Base-by-base conservation (phyloP, 2,888 invertebrate species). In the Helicoverpa assulta region DNA sequence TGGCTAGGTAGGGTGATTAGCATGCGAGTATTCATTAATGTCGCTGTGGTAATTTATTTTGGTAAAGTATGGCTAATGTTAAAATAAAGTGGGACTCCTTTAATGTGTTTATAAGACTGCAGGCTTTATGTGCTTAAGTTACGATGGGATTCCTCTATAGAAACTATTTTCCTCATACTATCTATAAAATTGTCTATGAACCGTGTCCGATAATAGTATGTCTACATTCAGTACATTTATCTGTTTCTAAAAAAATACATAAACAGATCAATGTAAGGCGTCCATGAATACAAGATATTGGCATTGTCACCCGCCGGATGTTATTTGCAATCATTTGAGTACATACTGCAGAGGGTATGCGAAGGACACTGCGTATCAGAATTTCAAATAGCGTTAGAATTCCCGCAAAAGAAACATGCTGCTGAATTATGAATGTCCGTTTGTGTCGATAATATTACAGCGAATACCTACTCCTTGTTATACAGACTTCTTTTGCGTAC, bases 301-400 rank as follows among this genome's bases (percentile, higher is more conserved):
- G 29, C 58, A 16, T 62, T 72, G 76, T 70, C 73, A 54, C 64
- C 84, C 86, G 88, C 91, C 93, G 93, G 93, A 93, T 93, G 92
- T 93, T 87, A 80, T 89, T 91, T 88, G 87, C 88, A 84, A 87
- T 82, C 80, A 81, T 69, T 84, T 78, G 61, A 68, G 76, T 78
- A 80, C 80, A 75, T 80, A 76, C 83, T 66, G 72, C 80, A 86
- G 90, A 93, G 94, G 93, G 91, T 90, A 92, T 65, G 73, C 85
- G 93, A 94, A 95, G 94, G 94, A 93, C 94, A 88, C 76, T 76
- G 77, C 86, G 87, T 93, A 93, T 93, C 90, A 73, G 90, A 89
- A 92, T 80, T 85, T 83, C 82, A 86, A 84, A 84, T 80, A 77
- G 73, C 76, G 66, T 83, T 82, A 80, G 82, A 84, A 81, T 80